Percentiles rank a stretch among this genome's conserved stretches.
Conservation (phyloP, 2,888 invertebrate species). For the Sinodicranocentrus sp. region DNA sequence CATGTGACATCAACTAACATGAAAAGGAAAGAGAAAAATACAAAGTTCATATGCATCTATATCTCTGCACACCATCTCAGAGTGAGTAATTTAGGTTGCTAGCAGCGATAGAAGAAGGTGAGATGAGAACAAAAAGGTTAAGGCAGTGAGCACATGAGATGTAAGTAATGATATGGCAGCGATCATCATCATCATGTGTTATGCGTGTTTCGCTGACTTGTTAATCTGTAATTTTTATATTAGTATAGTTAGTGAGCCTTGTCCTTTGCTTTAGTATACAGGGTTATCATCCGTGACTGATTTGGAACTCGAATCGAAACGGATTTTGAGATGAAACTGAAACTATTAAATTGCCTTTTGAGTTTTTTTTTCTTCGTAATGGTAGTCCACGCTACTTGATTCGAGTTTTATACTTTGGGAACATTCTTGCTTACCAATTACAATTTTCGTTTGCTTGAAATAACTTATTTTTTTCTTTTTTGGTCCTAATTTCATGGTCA, state of each 20-base stretch:
- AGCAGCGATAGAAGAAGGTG: background rate
- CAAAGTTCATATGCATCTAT: too few relatives aligned
- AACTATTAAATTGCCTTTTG: background rate
- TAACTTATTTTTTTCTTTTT: background rate
- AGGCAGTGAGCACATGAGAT: background rate
- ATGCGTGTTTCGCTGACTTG: conserved; percentile 5
- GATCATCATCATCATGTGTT: background rate
- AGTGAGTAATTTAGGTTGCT: conserved; percentile 7
- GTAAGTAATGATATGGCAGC: too few relatives aligned
- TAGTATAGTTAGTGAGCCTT: background rate
- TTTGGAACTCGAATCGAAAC: conserved; percentile 14
- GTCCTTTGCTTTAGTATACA: background rate
- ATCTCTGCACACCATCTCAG: too few relatives aligned
- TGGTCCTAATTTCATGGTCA: conserved; percentile 1
- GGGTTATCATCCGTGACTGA: conserved; percentile 15
- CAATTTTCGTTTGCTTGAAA: background rate
- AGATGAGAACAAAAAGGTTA: conserved; percentile 3
- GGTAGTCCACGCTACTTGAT: too few relatives aligned
- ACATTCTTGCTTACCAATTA: background rate
- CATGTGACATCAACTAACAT: conserved; percentile 40
- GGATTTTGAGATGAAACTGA: conserved; percentile 23
- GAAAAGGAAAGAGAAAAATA: background rate
- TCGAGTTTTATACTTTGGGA: too few relatives aligned
- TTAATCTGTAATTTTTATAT: background rate
- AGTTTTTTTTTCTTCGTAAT: too few relatives aligned